A percentile compares a stretch with the other conserved stretches of the same genome.
phyloP scores from a whole-genome alignment of 2,888 invertebrate genomes.

The Aphodius sticticus region DNA sequence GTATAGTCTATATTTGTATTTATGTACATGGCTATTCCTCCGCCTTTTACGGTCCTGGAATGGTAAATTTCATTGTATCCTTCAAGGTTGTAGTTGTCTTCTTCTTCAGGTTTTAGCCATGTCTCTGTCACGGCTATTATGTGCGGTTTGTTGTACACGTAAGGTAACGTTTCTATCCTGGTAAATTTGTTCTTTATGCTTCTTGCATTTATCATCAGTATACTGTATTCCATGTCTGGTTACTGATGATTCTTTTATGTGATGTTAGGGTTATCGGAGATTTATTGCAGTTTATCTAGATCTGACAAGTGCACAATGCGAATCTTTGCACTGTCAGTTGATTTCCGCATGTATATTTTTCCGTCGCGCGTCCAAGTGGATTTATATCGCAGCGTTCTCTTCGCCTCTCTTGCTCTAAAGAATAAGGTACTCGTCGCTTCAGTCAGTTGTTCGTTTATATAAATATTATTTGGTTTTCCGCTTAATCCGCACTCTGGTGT shows the following conservation, averaged over 20 bases:
- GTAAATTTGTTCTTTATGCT: background rate
- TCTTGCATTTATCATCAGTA: background rate
- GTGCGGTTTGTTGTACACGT: background rate
- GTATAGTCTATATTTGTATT: background rate
- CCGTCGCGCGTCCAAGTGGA: background rate
- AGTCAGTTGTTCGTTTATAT: background rate
- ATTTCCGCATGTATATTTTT: background rate
- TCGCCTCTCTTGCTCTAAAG: background rate
- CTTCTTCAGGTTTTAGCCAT: background rate
- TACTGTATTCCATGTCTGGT: background rate
- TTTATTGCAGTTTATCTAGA: background rate
- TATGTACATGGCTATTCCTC: background rate
- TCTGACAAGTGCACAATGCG: background rate
- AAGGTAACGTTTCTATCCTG: background rate
- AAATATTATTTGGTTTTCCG: background rate
- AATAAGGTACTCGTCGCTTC: background rate
- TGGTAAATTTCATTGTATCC: background rate
- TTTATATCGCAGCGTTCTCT: background rate
- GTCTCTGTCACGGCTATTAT: background rate
- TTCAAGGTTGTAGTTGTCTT: background rate
- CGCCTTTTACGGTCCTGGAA: background rate
- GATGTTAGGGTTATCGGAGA: background rate
- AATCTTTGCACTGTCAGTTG: background rate
- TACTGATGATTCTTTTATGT: background rate
- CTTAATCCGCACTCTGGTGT: background rate